A percentile compares a stretch with the other conserved stretches of the same genome.
phyloP scores from a whole-genome alignment of 2,113 vertebrate species.

The Aspidoscelis tigris region DNA sequence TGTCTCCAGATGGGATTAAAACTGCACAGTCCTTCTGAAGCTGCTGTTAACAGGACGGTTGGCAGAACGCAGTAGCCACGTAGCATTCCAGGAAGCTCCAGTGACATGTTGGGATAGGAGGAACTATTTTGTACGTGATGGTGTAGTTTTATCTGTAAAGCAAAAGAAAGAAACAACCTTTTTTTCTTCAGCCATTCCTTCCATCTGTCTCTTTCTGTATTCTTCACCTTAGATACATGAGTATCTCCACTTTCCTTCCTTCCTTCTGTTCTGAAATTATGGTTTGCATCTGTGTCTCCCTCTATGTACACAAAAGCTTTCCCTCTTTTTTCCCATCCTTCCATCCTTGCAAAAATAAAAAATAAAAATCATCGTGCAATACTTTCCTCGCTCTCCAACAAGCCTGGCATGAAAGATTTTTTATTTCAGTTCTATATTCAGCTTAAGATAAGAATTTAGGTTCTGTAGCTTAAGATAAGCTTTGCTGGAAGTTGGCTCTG shows the following conservation, averaged over 20 bases:
- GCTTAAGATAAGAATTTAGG: conserved; percentile 12
- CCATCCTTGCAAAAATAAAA: not conserved
- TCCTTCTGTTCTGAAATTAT: not conserved
- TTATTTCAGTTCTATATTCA: conserved; percentile 6
- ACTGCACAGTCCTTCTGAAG: too few species aligned
- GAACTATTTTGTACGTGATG: not conserved
- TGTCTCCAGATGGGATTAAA: too few species aligned
- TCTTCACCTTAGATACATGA: not conserved
- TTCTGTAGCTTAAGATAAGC: conserved; percentile 24
- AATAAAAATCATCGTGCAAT: too few species aligned
- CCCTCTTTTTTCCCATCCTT: not conserved
- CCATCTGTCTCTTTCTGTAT: not conserved
- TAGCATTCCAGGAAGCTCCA: too few species aligned
- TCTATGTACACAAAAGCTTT: not conserved
- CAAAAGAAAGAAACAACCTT: not conserved
- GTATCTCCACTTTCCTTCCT: not conserved
- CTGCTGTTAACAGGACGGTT: too few species aligned
- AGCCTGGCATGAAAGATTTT: not conserved
- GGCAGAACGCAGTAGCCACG: too few species aligned
- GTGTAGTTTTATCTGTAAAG: not conserved
- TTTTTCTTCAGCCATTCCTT: not conserved
- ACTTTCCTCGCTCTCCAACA: not conserved
- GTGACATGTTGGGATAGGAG: not conserved
- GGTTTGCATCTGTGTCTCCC: not conserved
- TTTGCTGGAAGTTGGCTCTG: not conserved